These are phyloP conservation scores for Meloidogyne hapla DNA, from an alignment of 1,140 invertebrate species.

Conservation along the genomic window DNA sequence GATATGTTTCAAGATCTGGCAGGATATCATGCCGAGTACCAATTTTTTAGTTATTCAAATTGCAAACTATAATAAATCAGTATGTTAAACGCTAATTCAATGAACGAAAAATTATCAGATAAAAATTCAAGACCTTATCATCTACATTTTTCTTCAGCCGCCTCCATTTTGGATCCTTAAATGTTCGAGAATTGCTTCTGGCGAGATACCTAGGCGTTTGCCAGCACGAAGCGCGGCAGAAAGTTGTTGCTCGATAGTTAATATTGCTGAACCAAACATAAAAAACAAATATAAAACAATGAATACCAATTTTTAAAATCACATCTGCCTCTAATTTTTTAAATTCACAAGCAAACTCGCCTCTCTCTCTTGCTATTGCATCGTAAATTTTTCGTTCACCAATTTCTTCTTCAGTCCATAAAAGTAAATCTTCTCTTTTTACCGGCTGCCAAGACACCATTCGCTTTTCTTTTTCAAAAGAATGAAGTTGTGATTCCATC, in stretches of 20 bases:
- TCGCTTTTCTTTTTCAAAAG: not conserved
- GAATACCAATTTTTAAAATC: not conserved
- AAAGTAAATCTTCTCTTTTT: not conserved
- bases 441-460: not conserved
- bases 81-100: too few relatives aligned
- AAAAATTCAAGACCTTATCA: not conserved
- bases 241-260: conserved; percentile 47
- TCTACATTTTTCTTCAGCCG: not conserved
- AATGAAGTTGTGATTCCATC: not conserved
- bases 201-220: conserved; percentile 41
- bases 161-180: conserved; percentile 41
- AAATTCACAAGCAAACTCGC: not conserved
- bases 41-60: too few relatives aligned
- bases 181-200: conserved; percentile 46
- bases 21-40: too few relatives aligned
- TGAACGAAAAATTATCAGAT: not conserved
- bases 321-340: not conserved
- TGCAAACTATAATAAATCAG: too few relatives aligned
- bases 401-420: not conserved
- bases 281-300: not conserved
- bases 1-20: too few relatives aligned
- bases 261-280: conserved; percentile 42
- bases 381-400: not conserved
- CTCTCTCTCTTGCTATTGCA: not conserved
- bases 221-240: conserved; percentile 42